These are phyloP conservation scores for Paralichthys olivaceus DNA, from an alignment of 2,113 vertebrate genomes.

Conservation along the genomic window DNA sequence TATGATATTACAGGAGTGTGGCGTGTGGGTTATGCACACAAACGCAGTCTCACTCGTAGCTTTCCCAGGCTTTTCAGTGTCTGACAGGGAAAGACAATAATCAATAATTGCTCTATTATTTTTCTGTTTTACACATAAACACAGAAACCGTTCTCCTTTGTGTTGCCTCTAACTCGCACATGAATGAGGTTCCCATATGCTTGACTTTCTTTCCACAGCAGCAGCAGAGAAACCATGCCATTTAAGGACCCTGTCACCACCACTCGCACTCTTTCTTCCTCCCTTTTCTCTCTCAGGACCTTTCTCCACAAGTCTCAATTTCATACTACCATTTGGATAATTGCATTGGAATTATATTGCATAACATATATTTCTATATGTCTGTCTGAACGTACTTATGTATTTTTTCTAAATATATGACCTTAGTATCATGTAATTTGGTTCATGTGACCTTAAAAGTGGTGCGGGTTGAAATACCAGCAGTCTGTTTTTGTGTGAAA, in stretches of 20 bases:
- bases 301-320: constrained; percentile 35
- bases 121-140: neutral
- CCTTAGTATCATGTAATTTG: constrained; percentile 43
- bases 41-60: neutral
- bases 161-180: constrained; percentile 11
- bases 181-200: constrained; percentile 18
- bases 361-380: constrained; percentile 45
- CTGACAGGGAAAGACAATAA: neutral
- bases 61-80: constrained; percentile 3
- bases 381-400: constrained; percentile 29
- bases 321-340: constrained; percentile 49
- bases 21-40: neutral
- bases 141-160: neutral
- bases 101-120: neutral
- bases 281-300: constrained; percentile 27
- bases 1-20: constrained; percentile 22
- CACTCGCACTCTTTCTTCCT: constrained; percentile 35
- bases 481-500: constrained; percentile 64
- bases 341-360: constrained; percentile 48
- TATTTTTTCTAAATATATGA: constrained; percentile 42
- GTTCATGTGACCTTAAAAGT: constrained; percentile 54
- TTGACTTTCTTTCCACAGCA: constrained; percentile 38
- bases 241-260: constrained; percentile 51
- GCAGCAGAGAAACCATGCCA: constrained; percentile 9
- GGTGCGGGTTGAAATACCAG: constrained; percentile 34